phyloP scores from a whole-genome alignment of 2,888 invertebrate genomes.

The Brenthis hecate region DNA sequence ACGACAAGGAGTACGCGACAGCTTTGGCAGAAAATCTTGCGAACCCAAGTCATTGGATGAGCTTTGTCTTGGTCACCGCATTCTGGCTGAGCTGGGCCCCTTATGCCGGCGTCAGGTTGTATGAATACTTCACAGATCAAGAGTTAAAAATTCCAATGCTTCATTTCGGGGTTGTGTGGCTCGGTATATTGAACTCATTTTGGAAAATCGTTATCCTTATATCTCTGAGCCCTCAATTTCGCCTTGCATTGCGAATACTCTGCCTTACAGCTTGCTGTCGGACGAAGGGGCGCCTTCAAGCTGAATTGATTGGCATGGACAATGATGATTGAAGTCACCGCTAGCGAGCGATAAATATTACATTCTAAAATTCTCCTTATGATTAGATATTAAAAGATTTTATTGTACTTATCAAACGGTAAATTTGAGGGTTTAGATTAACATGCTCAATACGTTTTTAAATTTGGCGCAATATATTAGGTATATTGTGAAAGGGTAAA shows the following conservation, averaged over 20 bases:
- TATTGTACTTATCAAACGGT: background rate
- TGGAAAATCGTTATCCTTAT: conserved; percentile 97
- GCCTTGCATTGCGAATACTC: conserved; percentile 92
- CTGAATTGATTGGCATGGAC: conserved; percentile 92
- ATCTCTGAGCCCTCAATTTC: conserved; percentile 95
- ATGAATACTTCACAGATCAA: conserved; percentile 86
- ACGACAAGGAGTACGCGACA: conserved; percentile 96
- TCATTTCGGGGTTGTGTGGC: conserved; percentile 96
- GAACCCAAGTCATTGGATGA: conserved; percentile 97
- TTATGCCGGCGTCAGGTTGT: conserved; percentile 91
- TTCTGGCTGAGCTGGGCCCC: conserved; percentile 98
- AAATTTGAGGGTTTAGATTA: background rate
- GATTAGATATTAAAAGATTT: conserved; percentile 14
- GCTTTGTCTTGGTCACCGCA: conserved; percentile 93
- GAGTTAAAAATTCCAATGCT: conserved; percentile 89
- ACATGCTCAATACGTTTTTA: conserved; percentile 1
- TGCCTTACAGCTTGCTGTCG: conserved; percentile 95
- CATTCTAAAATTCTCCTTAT: conserved; percentile 18
- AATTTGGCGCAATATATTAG: background rate
- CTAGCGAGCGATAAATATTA: conserved; percentile 1
- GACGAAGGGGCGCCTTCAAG: conserved; percentile 91
- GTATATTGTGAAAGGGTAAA: background rate
- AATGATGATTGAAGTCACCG: conserved; percentile 86
- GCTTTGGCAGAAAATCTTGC: conserved; percentile 94
- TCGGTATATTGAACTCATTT: conserved; percentile 96